Evolutionary conservation across 2,797 vertebrate species (phyloP).

Genomic region (Erethizon dorsatum): DNA sequence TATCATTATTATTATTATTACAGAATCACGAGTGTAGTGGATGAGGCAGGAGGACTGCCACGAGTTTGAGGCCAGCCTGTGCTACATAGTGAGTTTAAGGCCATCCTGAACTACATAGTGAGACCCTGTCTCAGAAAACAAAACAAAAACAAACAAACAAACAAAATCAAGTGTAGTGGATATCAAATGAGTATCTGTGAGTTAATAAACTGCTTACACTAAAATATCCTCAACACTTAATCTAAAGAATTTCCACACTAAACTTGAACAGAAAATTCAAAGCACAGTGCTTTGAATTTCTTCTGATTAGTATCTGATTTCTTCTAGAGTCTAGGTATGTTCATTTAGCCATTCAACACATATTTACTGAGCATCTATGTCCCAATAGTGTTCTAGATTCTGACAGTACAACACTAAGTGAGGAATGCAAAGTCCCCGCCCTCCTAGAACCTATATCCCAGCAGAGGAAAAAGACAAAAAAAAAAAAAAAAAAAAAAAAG

Average conservation of each 20-base stretch:
- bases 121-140: too few relatives aligned
- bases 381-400: conserved; percentile 32
- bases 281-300: background rate
- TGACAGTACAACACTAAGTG: conserved; percentile 29
- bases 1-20: background rate
- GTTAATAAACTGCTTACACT: conserved; percentile 41
- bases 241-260: conserved; percentile 54
- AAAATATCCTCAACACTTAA: conserved; percentile 59
- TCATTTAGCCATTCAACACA: background rate
- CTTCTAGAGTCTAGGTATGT: conserved; percentile 29
- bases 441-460: conserved; percentile 40
- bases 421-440: conserved; percentile 10
- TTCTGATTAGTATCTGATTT: conserved; percentile 37
- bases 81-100: background rate
- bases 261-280: conserved; percentile 37
- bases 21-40: background rate
- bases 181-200: background rate
- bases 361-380: conserved; percentile 34
- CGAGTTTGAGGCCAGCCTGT: background rate
- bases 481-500: background rate
- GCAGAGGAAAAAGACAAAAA: background rate
- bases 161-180: background rate
- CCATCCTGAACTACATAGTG: background rate
- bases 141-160: too few relatives aligned
- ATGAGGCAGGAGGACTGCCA: background rate